Conservation (phyloP, 2,888 invertebrate species). For the Reticulitermes lucifugus region DNA sequence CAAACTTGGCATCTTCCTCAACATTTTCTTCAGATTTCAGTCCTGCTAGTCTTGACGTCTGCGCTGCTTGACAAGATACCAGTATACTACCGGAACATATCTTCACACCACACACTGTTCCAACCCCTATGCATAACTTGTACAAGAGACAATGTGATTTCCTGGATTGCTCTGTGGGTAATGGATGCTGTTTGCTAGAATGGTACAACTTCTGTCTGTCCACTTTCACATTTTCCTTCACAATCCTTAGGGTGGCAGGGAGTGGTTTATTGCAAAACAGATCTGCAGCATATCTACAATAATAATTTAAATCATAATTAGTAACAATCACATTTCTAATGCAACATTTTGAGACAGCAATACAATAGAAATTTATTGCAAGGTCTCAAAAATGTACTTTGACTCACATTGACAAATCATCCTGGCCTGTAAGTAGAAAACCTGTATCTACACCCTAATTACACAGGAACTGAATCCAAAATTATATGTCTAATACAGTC, state of each 20-base stretch:
- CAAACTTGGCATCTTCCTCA: conserved; percentile 70
- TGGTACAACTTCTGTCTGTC: not conserved
- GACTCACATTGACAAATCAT: too few species aligned
- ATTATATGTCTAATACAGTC: too few species aligned
- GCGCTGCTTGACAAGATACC: conserved; percentile 35
- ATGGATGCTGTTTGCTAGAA: not conserved
- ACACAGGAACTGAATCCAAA: too few species aligned
- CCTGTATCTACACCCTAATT: too few species aligned
- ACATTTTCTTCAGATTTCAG: conserved; percentile 21
- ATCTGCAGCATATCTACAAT: not conserved
- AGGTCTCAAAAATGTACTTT: too few species aligned
- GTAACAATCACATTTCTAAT: too few species aligned
- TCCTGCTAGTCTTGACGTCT: conserved; percentile 32
- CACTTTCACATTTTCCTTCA: not conserved
- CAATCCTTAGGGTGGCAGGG: not conserved
- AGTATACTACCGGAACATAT: conserved; percentile 6
- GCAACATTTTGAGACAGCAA: too few species aligned
- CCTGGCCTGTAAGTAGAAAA: too few species aligned
- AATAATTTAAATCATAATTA: not conserved
- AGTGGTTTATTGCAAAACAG: not conserved
- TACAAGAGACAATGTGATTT: not conserved
- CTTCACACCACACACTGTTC: conserved; percentile 45
- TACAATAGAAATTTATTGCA: too few species aligned
- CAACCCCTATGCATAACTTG: conserved; percentile 39
- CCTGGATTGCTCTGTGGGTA: not conserved